These are phyloP conservation scores for Cosmorhoe ocellata DNA, from an alignment of 2,888 invertebrate species.

Conservation along the genomic window DNA sequence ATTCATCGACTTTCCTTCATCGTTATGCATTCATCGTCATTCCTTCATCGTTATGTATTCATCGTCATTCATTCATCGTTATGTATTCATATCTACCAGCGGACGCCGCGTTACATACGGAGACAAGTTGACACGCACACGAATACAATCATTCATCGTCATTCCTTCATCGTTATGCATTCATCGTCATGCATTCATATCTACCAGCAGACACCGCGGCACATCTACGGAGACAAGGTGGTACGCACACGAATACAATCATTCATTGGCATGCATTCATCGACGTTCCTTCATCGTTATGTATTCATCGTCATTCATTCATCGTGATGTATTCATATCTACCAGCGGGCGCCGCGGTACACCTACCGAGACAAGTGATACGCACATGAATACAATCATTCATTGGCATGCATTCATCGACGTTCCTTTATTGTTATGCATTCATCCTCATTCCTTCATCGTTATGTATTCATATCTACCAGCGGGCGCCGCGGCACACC, in stretches of 20 bases:
- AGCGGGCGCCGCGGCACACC: constrained; percentile 80
- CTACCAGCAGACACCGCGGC: constrained; percentile 48
- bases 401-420: constrained; percentile 24
- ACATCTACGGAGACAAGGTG: constrained; percentile 92
- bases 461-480: background rate
- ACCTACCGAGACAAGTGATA: constrained; percentile 45
- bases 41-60: background rate
- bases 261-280: background rate
- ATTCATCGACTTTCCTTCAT: constrained; percentile 15
- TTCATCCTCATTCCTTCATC: background rate
- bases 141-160: constrained; percentile 22
- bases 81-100: background rate
- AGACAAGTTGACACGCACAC: no score
- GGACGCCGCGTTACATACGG: no score
- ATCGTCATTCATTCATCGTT: background rate
- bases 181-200: background rate
- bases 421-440: background rate
- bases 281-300: constrained; percentile 15
- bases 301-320: constrained; percentile 15
- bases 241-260: constrained; percentile 54
- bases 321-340: background rate
- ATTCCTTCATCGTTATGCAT: background rate
- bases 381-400: no score
- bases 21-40: constrained; percentile 14
- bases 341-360: no score